These are phyloP conservation scores for Vultur gryphus DNA, from an alignment of 2,797 vertebrate species.

Conservation along the genomic window DNA sequence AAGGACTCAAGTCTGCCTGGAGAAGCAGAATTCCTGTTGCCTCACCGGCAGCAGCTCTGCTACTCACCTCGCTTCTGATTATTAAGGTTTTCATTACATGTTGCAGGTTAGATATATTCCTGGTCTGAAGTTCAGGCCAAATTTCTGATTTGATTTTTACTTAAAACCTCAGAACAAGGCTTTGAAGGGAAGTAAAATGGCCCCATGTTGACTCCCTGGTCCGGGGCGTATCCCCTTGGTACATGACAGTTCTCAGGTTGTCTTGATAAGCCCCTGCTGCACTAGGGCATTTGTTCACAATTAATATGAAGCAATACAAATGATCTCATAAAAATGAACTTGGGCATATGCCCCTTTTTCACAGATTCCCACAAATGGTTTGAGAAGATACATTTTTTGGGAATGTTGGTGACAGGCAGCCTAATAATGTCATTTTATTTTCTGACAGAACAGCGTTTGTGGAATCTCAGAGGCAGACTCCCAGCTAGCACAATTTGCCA, in stretches of 20 bases:
- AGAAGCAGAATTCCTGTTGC: neutral
- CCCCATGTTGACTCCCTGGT: neutral
- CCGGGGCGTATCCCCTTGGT: accelerated
- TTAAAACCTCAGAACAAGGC: neutral
- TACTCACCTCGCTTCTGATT: neutral
- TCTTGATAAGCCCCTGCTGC: neutral
- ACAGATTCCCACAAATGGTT: neutral
- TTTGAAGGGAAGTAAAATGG: neutral
- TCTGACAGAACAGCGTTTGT: neutral
- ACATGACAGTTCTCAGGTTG: neutral
- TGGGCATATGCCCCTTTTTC: neutral
- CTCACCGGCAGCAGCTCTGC: neutral
- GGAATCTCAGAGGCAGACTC: neutral
- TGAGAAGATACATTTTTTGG: neutral
- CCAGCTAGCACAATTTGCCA: neutral
- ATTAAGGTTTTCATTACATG: neutral
- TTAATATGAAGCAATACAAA: neutral
- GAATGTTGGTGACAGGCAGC: neutral
- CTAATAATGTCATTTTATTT: neutral
- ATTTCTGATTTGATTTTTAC: neutral
- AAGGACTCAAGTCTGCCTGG: neutral
- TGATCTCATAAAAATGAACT: neutral
- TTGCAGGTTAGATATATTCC: neutral
- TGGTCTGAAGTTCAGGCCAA: neutral
- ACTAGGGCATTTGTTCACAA: neutral